Base-by-base conservation (phyloP, 2,113 vertebrate genomes). In the Turnix velox region DNA sequence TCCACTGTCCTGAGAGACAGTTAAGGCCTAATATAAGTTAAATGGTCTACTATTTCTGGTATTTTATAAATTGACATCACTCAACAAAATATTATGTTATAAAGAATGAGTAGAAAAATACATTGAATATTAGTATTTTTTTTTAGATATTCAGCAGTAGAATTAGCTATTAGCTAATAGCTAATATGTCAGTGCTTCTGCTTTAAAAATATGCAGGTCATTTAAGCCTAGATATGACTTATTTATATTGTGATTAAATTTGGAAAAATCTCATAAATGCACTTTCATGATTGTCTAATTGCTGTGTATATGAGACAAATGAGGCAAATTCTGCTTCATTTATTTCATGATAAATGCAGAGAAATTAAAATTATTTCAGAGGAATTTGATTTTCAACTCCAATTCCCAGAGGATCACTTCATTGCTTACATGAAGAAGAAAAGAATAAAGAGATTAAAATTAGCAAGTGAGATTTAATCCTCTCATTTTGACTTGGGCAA, bases 371-470 rank as follows among this genome's bases (percentile, higher is more conserved):
- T 84, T 72, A 82, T 95, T 96, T 95, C 48, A 90, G 80, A 75
- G 33, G 69, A 94, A 94, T 46, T 46, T 94, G 80, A 68, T 94
- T 94, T 94, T 91, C 73, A 92, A 75, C 54, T 81, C 54, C 49
- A 65, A 87, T 86, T 73, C 66, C 95, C 77, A 88, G 62, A 88
- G 65, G 77, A 95, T 48, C 35, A 78, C 54, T 93, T 90, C 65
- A 81, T 72, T 92, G 73, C 57, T 93, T 92, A 86, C 69, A 92
- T 3, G 49, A 91, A 84, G 49, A 87, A 78, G 40, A 71, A 88
- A 92, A 75, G 88, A 94, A 92, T 48, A 88, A 95, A 92, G 76
- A 76, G 68, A 86, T 92, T 93, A 92, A 96, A 95, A 94, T 82
- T 49, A 92, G 25, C 42, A 75, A 54, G 20, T 74, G 77, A 62